Base-by-base conservation (phyloP, 2,797 vertebrate species). In the Paguma larvata region DNA sequence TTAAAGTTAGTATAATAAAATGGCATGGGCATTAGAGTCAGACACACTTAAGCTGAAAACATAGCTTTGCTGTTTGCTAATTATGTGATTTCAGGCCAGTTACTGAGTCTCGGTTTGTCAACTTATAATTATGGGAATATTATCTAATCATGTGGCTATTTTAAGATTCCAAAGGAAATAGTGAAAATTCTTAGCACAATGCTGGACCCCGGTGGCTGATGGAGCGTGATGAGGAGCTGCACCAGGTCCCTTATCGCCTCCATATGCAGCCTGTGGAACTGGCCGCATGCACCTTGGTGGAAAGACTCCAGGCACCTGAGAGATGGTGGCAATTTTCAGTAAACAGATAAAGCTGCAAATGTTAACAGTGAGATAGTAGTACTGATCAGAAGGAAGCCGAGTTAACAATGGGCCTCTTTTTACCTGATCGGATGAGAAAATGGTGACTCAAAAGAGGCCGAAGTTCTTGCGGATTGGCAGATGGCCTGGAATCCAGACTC, bases 401-500 rank as follows among this genome's bases (percentile, higher is more conserved):
- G 16, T 27, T 83, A 80, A 94, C 78, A 73, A 70, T 63, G 19
- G 82, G 59, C 15, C 63, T 80, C 79, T 97, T 93, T 97, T 77
- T 93, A 89, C 92, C 87, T 73, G 82, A 72, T 90, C 96, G 98
- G 91, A 97, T 44, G 70, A 44, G 46, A 70, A 93, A 98, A 83
- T 89, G 93, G 68, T 91, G 85, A 82, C 27, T 89, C 98, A 85
- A 98, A 93, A 92, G 83, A 89, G 53, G 86, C 95, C 77, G 44
- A 91, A 77, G 90, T 95, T 97, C 92, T 95, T 19, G 2, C 94
- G 97, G 94, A 97, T 38, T 65, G 73, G 79, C 96, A 93, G 1
- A 3, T 94, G 94, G 98, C 97, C 98, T 95, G 30, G 90, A 98
- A 96, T 44, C 84, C 91, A 97, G 97, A 97, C 95, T 98, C 97